Conservation (phyloP, 2,113 vertebrate genomes). For the Odontesthes bonariensis region DNA sequence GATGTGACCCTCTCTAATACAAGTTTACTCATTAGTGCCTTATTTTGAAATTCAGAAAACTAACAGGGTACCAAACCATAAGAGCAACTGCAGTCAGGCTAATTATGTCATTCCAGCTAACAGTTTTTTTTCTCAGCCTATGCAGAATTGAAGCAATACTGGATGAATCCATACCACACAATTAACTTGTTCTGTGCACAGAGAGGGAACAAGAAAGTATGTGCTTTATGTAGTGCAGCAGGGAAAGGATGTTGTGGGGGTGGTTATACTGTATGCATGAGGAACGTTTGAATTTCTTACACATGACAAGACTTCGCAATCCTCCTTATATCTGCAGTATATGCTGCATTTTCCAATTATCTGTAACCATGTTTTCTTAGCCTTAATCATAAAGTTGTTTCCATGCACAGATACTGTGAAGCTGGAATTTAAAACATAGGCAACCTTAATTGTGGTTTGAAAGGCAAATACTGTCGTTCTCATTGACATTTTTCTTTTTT, state of each 20-base stretch:
- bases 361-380: background rate
- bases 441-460: background rate
- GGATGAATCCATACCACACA: background rate
- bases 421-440: background rate
- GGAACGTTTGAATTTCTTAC: background rate
- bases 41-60: slow-evolving; percentile 21
- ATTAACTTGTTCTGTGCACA: slow-evolving; percentile 6
- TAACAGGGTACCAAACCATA: slow-evolving; percentile 13
- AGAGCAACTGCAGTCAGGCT: slow-evolving; percentile 14
- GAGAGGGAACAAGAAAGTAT: background rate
- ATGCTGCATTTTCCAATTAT: background rate
- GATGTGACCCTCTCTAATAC: slow-evolving; percentile 3
- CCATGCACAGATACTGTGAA: background rate
- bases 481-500: background rate
- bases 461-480: background rate
- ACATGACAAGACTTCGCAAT: background rate
- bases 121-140: slow-evolving; percentile 6
- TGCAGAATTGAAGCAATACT: slow-evolving; percentile 23
- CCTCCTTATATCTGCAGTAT: background rate
- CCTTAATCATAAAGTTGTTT: background rate
- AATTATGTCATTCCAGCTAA: slow-evolving; percentile 37
- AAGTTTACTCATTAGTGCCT: slow-evolving; percentile 40
- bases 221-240: background rate
- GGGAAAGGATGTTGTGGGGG: background rate
- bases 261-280: background rate